Conservation (phyloP, 2,797 vertebrate genomes). For the Choloepus didactylus region DNA sequence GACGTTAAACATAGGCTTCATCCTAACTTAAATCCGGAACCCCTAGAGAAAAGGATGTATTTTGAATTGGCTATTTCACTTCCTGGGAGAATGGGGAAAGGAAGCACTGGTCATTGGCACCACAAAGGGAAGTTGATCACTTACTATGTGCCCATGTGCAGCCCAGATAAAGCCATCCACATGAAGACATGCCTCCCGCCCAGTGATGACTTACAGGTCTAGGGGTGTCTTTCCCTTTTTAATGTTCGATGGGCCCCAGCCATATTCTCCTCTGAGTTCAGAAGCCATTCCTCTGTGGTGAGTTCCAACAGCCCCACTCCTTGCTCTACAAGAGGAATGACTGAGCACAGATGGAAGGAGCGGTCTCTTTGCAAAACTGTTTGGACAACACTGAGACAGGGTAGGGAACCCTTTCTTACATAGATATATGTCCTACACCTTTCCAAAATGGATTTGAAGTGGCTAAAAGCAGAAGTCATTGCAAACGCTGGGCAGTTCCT, state of each 20-base stretch:
- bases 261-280: neutral
- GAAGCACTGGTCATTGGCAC: neutral
- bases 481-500: neutral
- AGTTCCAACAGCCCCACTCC: neutral
- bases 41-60: neutral
- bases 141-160: neutral
- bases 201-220: neutral
- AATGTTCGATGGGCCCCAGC: neutral
- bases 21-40: constrained; percentile 3
- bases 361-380: neutral
- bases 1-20: constrained; percentile 44
- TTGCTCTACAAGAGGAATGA: neutral
- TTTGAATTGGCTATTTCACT: neutral
- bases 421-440: neutral
- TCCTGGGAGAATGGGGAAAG: neutral
- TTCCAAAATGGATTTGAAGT: neutral
- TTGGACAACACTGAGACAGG: neutral
- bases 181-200: neutral
- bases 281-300: neutral
- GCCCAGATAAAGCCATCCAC: neutral
- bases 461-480: neutral
- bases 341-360: neutral
- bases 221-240: neutral
- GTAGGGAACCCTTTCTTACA: neutral
- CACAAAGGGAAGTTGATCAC: neutral